Percentiles rank a stretch among this genome's conserved stretches.
phyloP scores from a whole-genome alignment of 35 echinoderm and acorn worm species.

The Hemicentrotus pulcherrimus region DNA sequence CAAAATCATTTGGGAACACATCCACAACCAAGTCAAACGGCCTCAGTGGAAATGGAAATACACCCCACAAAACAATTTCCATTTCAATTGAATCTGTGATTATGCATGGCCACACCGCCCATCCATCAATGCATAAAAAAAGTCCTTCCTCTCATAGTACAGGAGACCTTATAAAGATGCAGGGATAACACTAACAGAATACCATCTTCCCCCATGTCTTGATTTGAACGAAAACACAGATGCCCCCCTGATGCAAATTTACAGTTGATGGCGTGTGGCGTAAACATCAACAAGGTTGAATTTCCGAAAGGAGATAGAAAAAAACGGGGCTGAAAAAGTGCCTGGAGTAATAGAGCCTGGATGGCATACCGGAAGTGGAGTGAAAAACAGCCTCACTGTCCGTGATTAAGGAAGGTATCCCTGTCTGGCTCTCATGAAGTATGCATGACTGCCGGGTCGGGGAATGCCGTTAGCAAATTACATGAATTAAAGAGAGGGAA shows the following conservation, averaged over 20 bases:
- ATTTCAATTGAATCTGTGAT: conserved; percentile 7
- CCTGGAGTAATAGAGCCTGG: not conserved
- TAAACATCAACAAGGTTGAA: not conserved
- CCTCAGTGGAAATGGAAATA: not conserved
- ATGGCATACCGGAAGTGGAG: not conserved
- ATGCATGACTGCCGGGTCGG: not conserved
- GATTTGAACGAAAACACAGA: not conserved
- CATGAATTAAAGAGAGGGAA: not conserved
- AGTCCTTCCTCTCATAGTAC: not conserved
- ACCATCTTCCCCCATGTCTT: not conserved
- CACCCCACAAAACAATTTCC: not conserved
- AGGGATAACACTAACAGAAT: not conserved
- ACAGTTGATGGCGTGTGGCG: not conserved
- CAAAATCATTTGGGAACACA: not conserved
- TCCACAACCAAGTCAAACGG: not conserved
- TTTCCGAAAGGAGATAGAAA: not conserved
- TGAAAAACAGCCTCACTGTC: not conserved
- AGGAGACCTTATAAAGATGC: not conserved
- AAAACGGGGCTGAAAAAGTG: not conserved
- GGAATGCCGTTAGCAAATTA: not conserved
- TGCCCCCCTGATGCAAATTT: not conserved
- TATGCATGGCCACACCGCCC: not conserved
- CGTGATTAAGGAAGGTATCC: not conserved
- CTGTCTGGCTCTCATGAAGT: not conserved
- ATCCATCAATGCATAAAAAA: not conserved